Conservation (phyloP, 2,797 vertebrate genomes). For the Taeniopygia guttata region DNA sequence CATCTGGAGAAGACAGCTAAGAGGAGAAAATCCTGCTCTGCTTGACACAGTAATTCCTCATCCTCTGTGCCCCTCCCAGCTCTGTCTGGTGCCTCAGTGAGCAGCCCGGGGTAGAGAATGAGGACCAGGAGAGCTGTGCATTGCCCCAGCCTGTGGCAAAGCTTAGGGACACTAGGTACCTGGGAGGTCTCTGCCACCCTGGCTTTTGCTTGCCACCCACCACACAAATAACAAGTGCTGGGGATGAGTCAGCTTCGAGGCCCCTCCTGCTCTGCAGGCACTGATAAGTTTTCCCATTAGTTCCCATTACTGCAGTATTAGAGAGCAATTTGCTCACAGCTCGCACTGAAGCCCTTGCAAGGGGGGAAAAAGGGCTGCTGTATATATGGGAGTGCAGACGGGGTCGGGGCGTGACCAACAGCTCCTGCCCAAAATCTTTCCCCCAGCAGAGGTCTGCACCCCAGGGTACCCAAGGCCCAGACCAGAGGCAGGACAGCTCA, state of each 20-base stretch:
- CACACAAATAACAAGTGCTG: background rate
- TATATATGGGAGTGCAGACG: accelerated
- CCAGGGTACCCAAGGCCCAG: accelerated
- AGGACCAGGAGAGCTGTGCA: accelerated
- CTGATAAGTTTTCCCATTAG: constrained; percentile 9
- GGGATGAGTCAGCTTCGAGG: constrained; percentile 25
- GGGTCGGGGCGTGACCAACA: accelerated
- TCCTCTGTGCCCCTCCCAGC: background rate
- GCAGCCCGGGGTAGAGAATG: background rate
- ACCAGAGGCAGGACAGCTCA: background rate
- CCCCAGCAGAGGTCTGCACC: background rate
- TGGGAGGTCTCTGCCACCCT: background rate
- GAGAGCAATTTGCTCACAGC: constrained; percentile 4
- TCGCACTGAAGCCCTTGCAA: background rate
- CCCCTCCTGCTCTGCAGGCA: constrained; percentile 29
- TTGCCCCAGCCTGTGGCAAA: background rate
- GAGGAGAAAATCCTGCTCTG: background rate
- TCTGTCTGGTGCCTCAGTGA: background rate
- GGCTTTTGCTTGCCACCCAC: background rate
- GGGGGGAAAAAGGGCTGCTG: background rate
- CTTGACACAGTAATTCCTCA: background rate
- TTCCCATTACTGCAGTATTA: background rate
- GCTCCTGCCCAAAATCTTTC: background rate
- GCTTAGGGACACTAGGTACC: background rate
- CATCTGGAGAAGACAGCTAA: constrained; percentile 31